A percentile compares a stretch with the other conserved stretches of the same genome.
These are phyloP conservation scores for Rhinatrema bivittatum DNA, from an alignment of 2,797 vertebrate species.

Conservation along the genomic window DNA sequence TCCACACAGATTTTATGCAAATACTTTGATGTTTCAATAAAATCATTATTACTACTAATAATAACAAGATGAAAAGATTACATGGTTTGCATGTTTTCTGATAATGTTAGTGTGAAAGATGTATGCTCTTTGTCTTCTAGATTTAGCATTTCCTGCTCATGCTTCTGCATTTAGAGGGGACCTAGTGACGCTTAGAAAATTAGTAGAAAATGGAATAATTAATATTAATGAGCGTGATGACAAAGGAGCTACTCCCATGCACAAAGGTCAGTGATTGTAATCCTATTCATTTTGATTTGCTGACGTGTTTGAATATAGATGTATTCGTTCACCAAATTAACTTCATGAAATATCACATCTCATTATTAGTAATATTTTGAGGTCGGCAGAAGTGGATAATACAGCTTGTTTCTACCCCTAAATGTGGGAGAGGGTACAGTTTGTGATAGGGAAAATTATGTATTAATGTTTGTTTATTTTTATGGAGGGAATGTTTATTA, in stretches of 20 bases:
- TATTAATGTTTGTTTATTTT: no score
- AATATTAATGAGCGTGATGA: conserved; percentile 63
- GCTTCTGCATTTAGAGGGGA: conserved; percentile 56
- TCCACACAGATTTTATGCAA: no score
- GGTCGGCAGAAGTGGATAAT: no score
- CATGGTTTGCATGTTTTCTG: no score
- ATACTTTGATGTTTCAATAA: no score
- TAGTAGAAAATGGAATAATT: conserved; percentile 56
- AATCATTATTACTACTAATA: no score
- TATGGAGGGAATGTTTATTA: no score
- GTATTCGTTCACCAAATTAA: conserved; percentile 10
- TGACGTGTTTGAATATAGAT: conserved; percentile 26
- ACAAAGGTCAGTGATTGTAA: conserved; percentile 55
- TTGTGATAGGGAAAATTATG: no score
- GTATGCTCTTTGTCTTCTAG: conserved; percentile 40
- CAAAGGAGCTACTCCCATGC: conserved; percentile 57
- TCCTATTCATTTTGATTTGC: conserved; percentile 8
- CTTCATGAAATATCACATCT: conserved; percentile 4
- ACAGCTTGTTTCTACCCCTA: no score
- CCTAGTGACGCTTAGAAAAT: conserved; percentile 46
- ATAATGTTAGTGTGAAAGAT: no score
- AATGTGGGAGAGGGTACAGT: no score
- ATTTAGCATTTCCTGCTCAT: conserved; percentile 61
- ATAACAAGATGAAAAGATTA: no score
- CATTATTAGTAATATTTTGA: conserved; percentile 2